Base-by-base conservation (phyloP, 2,888 invertebrate species). In the Brachyptera risi region DNA sequence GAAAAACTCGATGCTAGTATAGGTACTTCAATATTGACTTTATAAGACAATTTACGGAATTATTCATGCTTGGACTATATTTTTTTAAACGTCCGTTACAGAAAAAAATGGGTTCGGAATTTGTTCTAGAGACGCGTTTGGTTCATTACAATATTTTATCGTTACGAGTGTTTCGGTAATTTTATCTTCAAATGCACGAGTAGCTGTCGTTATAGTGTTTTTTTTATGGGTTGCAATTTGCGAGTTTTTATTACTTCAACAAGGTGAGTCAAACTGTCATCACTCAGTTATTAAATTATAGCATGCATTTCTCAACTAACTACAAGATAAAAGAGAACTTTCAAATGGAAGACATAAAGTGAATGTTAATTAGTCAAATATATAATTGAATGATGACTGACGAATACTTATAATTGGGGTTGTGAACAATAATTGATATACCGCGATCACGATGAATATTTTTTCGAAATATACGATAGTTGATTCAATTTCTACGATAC, bases 21-120 rank as follows among this genome's bases (percentile, higher is more conserved):
- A n/a, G n/a, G n/a, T n/a, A 51, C 31, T 51, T 51, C 50, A 51
- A 51, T 51, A 51, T 51, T 51, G 26, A 27, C 31, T 23, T 27
- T 51, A 23, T 23, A 51, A 51, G 50, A 51, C 50, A 51, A 51
- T 51, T 27, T 54, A 54, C 37, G 37, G 35, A 54, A 54, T 54
- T 37, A 54, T 54, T 54, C 54, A 54, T 54, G 54, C 54, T 54
- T 54, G 54, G 17, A 35, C 17, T 54, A 19, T n/a, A 21, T 54
- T 54, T 54, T 54, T 21, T 54, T 21, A 31, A 51, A 17, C 21
- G 21, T 26, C 51, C 15, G 13, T 15, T 5, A 23, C 17, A 54
- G 35, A 37, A 54, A 54, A 37, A 37, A 37, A 7, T 23, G 26
- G 50, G 26, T 37, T 37, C 35, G 37, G 35, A 37, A 37, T 54